Conservation (phyloP, 2,113 vertebrate genomes). For the Platichthys stellatus region DNA sequence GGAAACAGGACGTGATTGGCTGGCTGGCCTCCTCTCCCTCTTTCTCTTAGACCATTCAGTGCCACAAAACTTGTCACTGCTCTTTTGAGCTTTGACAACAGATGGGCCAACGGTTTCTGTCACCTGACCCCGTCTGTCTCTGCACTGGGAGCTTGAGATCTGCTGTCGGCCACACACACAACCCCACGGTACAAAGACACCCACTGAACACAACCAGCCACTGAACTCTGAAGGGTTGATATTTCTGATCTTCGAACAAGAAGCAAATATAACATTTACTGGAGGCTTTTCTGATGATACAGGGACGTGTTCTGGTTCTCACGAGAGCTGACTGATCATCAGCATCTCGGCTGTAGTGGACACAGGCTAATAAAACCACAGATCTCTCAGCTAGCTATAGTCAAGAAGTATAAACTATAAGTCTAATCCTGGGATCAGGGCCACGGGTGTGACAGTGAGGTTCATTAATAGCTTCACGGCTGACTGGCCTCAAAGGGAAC, state of each 20-base stretch:
- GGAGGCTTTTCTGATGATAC: background rate
- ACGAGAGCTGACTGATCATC: conserved; percentile 10
- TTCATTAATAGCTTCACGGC: conserved; percentile 65
- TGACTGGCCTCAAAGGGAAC: conserved; percentile 57
- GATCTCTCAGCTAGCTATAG: conserved; percentile 36
- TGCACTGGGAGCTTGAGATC: conserved; percentile 26
- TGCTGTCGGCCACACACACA: conserved; percentile 25
- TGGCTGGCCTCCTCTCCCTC: conserved; percentile 2
- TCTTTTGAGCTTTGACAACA: conserved; percentile 75
- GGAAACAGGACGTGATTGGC: conserved; percentile 3
- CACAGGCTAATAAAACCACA: conserved; percentile 24
- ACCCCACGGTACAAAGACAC: conserved; percentile 4
- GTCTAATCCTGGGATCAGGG: conserved; percentile 71
- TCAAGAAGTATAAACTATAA: conserved; percentile 59
- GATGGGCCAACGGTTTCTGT: conserved; percentile 76
- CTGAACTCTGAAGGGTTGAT: background rate
- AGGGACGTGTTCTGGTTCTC: conserved; percentile 2
- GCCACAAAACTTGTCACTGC: conserved; percentile 55
- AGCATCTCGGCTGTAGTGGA: conserved; percentile 11
- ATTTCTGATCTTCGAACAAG: conserved; percentile 10
- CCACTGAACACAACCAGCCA: conserved; percentile 9
- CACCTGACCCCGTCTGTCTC: conserved; percentile 68
- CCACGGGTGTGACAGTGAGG: conserved; percentile 40
- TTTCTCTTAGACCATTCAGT: conserved; percentile 28
- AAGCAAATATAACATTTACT: background rate